These are phyloP conservation scores for Megalops atlanticus DNA, from an alignment of 2,113 vertebrate species.

Conservation along the genomic window DNA sequence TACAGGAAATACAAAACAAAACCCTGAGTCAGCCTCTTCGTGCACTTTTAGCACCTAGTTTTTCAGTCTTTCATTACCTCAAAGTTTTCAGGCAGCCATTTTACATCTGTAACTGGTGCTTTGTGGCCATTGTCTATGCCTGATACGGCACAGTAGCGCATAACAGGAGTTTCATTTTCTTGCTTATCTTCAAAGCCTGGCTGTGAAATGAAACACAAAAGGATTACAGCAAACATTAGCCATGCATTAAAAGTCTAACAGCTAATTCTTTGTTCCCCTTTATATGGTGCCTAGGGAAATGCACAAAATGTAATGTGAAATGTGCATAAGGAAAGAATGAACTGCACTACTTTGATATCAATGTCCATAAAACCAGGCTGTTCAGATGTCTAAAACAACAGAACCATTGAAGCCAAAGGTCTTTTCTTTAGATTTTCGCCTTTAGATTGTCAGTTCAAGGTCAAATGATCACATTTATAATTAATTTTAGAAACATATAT, in stretches of 20 bases:
- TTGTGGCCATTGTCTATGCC: conserved; percentile 74
- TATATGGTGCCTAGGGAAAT: background rate
- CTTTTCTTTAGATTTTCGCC: background rate
- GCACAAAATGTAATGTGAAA: background rate
- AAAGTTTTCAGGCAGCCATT: conserved; percentile 80
- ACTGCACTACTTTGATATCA: no score
- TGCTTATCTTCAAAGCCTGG: conserved; percentile 54
- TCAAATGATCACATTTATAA: no score
- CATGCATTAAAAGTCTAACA: conserved; percentile 12
- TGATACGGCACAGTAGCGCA: conserved; percentile 77
- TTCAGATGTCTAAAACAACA: no score
- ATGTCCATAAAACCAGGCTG: no score
- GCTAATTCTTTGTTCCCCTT: background rate
- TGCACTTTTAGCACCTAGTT: background rate
- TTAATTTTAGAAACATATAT: no score
- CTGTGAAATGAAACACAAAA: conserved; percentile 48
- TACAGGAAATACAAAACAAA: conserved; percentile 16
- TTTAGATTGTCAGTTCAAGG: background rate
- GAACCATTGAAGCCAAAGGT: background rate
- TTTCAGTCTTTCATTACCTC: conserved; percentile 71
- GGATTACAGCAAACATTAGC: conserved; percentile 15
- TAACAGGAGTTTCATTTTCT: conserved; percentile 57
- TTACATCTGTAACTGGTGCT: conserved; percentile 78
- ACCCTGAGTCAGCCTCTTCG: background rate
- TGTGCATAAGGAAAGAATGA: background rate